Percentiles rank a stretch among this genome's conserved stretches.
These are phyloP conservation scores for Microplitis mediator DNA, from an alignment of 1,140 invertebrate species.

Conservation along the genomic window DNA sequence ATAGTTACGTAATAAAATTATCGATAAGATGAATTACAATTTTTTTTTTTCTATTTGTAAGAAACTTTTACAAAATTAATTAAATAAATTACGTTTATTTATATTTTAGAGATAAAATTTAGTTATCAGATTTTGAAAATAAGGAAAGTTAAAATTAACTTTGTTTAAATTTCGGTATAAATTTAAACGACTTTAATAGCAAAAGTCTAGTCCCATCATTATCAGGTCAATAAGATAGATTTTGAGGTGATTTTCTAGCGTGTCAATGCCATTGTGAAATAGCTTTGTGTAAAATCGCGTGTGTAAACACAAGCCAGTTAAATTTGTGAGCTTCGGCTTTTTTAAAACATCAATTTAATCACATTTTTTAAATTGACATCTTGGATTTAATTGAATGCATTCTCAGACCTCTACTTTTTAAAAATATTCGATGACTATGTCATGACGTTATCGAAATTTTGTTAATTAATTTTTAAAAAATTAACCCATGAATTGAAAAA, in stretches of 20 bases:
- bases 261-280: conserved; percentile 21
- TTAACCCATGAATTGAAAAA: too few species aligned
- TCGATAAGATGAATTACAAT: too few species aligned
- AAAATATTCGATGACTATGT: too few species aligned
- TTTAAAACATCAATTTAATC: conserved; percentile 16
- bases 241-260: conserved; percentile 2
- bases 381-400: too few species aligned
- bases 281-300: conserved; percentile 21
- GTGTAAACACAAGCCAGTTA: conserved; percentile 5
- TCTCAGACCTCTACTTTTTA: too few species aligned
- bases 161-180: neutral
- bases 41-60: too few species aligned
- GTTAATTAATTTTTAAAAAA: too few species aligned
- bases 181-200: neutral
- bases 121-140: neutral
- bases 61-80: too few species aligned
- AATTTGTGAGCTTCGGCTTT: neutral
- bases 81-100: too few species aligned
- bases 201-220: neutral
- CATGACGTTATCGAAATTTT: too few species aligned
- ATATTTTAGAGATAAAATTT: too few species aligned
- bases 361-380: conserved; percentile 11
- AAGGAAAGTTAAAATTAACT: neutral
- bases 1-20: too few species aligned
- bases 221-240: neutral